These are phyloP conservation scores for Bradynema listronoti DNA, from an alignment of 1,140 invertebrate genomes.

Conservation along the genomic window DNA sequence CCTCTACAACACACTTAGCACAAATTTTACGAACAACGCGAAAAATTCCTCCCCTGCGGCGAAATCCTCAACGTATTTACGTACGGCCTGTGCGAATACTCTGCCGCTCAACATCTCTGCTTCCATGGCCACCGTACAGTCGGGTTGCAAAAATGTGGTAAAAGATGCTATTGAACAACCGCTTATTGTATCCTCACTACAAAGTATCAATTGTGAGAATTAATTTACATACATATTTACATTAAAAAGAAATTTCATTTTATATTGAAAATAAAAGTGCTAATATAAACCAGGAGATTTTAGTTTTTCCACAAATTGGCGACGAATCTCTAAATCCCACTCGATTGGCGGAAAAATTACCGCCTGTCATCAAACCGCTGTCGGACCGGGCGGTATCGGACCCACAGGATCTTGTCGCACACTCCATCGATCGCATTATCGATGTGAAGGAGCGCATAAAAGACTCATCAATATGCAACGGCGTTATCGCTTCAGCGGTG, in stretches of 20 bases:
- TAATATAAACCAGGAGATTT: too few relatives aligned
- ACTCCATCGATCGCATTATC: slow-evolving; percentile 43
- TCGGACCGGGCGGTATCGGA: slow-evolving; percentile 20
- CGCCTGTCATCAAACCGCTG: slow-evolving; percentile 38
- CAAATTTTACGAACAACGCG: too few relatives aligned
- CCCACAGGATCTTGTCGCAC: slow-evolving; percentile 45
- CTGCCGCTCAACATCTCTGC: too few relatives aligned
- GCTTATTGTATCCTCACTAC: slow-evolving; percentile 38
- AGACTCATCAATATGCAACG: slow-evolving; percentile 31
- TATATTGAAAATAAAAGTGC: not conserved
- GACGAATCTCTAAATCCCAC: slow-evolving; percentile 35
- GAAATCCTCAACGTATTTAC: too few relatives aligned
- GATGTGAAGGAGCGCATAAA: slow-evolving; percentile 49
- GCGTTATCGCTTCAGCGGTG: slow-evolving; percentile 31
- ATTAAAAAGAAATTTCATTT: too few relatives aligned
- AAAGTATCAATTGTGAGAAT: slow-evolving; percentile 32
- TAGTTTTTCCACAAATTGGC: slow-evolving; percentile 29
- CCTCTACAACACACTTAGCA: too few relatives aligned
- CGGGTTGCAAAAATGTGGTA: slow-evolving; percentile 11
- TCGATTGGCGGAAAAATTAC: slow-evolving; percentile 32
- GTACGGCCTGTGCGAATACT: too few relatives aligned
- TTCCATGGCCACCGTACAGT: too few relatives aligned
- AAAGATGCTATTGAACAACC: slow-evolving; percentile 42
- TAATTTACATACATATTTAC: too few relatives aligned
- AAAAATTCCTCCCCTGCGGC: too few relatives aligned